Percentiles rank a stretch among this genome's conserved stretches.
phyloP scores from a whole-genome alignment of 2,113 vertebrate species.

The western clawed frog (Xenopus tropicalis) region UCB_Xtro_10.0 CM004451.2:31495001-31495500 shows the following conservation, averaged over 20 bases:
- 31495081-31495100: no score
- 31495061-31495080: no score
- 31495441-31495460: no score
- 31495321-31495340: conserved; percentile 19
- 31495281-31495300: background rate
- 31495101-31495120: no score
- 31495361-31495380: background rate
- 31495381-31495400: background rate
- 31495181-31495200: conserved; percentile 48
- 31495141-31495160: background rate
- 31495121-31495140: background rate
- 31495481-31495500: no score
- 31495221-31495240: conserved; percentile 45
- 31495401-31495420: no score
- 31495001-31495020: no score
- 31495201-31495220: conserved; percentile 60
- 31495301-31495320: no score
- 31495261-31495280: conserved; percentile 57
- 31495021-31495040: no score
- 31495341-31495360: conserved; percentile 4
- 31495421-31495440: no score
- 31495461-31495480: no score
- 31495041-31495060: no score
- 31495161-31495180: conserved; percentile 10
- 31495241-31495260: conserved; percentile 44